These are phyloP conservation scores for Theocolax elegans DNA, from an alignment of 1,140 invertebrate genomes.

Conservation along the genomic window DNA sequence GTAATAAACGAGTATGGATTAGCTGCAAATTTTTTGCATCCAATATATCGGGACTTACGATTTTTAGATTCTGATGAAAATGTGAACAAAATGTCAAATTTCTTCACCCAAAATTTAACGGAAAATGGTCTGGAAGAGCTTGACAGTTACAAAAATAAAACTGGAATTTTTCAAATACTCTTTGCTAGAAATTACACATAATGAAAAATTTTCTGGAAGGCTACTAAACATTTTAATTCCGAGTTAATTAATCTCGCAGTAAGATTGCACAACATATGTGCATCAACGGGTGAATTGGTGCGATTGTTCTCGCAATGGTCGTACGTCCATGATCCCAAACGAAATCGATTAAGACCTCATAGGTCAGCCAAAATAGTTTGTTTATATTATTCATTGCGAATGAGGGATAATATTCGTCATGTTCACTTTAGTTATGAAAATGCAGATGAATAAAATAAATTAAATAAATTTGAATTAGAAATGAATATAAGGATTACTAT, in stretches of 20 bases:
- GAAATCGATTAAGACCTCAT: background rate
- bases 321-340: background rate
- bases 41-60: background rate
- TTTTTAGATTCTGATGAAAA: background rate
- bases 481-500: no score
- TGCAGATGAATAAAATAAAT: background rate
- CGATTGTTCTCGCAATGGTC: background rate
- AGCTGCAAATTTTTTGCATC: constrained; percentile 36
- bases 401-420: background rate
- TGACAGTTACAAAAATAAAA: background rate
- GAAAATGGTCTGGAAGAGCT: background rate
- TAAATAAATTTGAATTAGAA: no score
- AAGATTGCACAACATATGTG: background rate
- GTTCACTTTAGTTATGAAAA: background rate
- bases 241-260: background rate
- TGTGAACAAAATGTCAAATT: background rate
- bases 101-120: background rate
- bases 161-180: background rate
- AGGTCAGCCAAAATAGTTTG: background rate
- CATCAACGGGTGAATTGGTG: background rate
- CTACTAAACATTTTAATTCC: background rate
- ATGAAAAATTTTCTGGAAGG: background rate
- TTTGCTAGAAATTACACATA: background rate
- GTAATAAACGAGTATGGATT: constrained; percentile 20
- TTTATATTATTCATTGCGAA: background rate